A percentile compares a stretch with the other conserved stretches of the same genome.
phyloP scores from a whole-genome alignment of 2,888 invertebrate species.

The Nudaria mundana region DNA sequence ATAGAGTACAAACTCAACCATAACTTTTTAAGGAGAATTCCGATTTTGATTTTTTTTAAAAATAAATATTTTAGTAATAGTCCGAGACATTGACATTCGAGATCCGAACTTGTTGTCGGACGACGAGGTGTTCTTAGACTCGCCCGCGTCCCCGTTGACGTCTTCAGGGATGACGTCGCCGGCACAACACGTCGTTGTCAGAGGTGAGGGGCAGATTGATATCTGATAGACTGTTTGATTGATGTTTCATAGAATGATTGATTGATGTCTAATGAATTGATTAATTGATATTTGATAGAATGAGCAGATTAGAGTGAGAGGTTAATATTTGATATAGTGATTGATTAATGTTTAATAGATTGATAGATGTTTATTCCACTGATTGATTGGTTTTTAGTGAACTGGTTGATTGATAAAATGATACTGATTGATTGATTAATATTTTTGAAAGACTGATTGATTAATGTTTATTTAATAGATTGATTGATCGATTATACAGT shows the following conservation, averaged over 20 bases:
- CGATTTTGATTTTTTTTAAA: too few relatives aligned
- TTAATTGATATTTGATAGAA: neutral
- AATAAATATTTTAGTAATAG: too few relatives aligned
- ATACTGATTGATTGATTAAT: neutral
- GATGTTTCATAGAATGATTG: neutral
- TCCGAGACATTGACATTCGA: too few relatives aligned
- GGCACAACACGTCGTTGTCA: slow-evolving; percentile 21
- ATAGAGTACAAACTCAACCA: too few relatives aligned
- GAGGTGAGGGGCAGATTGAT: slow-evolving; percentile 24
- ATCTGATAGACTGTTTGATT: neutral
- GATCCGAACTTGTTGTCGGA: slow-evolving; percentile 64
- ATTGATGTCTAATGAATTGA: neutral
- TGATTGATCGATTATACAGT: too few relatives aligned
- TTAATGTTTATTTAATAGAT: too few relatives aligned
- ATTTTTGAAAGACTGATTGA: neutral
- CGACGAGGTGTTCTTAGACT: slow-evolving; percentile 68
- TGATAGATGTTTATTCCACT: neutral
- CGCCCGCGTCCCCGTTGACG: slow-evolving; percentile 46
- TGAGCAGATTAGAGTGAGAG: too few relatives aligned
- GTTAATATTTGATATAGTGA: neutral
- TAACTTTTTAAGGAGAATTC: too few relatives aligned
- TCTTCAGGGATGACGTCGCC: slow-evolving; percentile 51
- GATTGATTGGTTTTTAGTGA: neutral
- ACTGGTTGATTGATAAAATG: neutral
- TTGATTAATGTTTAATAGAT: too few relatives aligned